Evolutionary conservation across 53 echinoderm and acorn worm genomes (phyloP), one percentile per base, ranked within the genome.

Genomic region (Apostichopus leukothele): DNA sequence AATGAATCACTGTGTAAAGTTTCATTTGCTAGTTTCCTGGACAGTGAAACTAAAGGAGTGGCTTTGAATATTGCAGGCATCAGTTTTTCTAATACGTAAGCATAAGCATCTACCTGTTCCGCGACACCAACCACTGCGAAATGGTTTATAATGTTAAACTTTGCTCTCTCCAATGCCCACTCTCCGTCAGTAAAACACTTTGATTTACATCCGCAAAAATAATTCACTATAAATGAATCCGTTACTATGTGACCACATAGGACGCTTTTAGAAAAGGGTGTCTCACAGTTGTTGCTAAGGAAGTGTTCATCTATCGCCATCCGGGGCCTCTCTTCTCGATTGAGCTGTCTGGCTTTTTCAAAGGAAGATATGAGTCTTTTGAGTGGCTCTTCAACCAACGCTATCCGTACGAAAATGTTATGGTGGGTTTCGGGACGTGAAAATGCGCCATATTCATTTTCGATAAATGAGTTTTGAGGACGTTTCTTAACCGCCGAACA

Each of bases 151-250:
- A 85, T 67, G 18, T 85, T 85, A 59, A 85, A 60, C 51, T 85
- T 85, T 11, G 85, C 85, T 67, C 66, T 52, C 11, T 67, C 85
- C 50, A 85, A 39, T 1, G 85, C 85, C 85, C 85, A 85, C 14
- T 66, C 66, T 11, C 67, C 66, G 23, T 85, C 85, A 0, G 85
- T 67, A 16, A 85, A 85, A 67, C 85, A 85, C 20, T 18, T 85
- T 13, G 50, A 66, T 85, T 26, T 61, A 50, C 85, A 85, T 9
- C 85, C 85, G 27, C 85, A 85, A 85, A 85, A 85, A 66, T 85
- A 85, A 67, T 66, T 68, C 18, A 85, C 85, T 10, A 85, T 25
- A n/a, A 84, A 84, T 9, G 84, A 84, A 84, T 52, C 63, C 27
- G 26, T 27, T 84, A 84, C 84, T 5, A 22, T 21, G n/a, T 61